Evolutionary conservation across 2,888 invertebrate species (phyloP), one percentile per base, ranked within the genome.

Genomic region (Rutpela maculata): DNA sequence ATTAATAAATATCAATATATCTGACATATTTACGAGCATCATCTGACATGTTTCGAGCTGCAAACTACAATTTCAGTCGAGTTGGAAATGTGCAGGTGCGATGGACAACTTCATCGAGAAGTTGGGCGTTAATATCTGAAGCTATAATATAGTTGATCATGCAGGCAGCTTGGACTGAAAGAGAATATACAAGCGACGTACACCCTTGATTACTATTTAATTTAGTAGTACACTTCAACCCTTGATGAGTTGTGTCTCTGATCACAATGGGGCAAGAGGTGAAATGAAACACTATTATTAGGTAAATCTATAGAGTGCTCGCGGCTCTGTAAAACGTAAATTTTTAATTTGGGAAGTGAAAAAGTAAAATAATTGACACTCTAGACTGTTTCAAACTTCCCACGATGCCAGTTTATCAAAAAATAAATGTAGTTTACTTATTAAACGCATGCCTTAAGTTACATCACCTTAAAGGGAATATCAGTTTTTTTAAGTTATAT

Each of bases 131-230:
- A 82, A 80, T 79, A 79, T 83, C 83, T 85, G 84, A 85, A 85
- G 86, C 86, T 82, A 81, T 55, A 57, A 65, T 75, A 79, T 75
- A 84, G 81, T 80, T 83, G 80, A 78, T 84, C 85, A 86, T 86
- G 86, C 86, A 85, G 73, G 80, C 80, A 80, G 78, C 79, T 79
- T 82, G 76, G 83, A 50, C 85, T 86, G 85, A 85, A 86, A 86
- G 80, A 85, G 82, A 85, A 84, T 79, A 77, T 79, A 78, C 63
- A 50, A 65, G 65, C 73, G 73, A 17, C 73, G n/a, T 59, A 59
- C 70, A 70, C 70, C 70, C 60, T 70, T 59, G 43, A 70, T 59
- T 31, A 70, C 17, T 57, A 38, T 59, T 69, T 59, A 18, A 69
- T 56, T 67, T 55, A 56, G 55, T 19, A 59, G 59, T 50, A n/a